A percentile compares a stretch with the other conserved stretches of the same genome.
Conservation (phyloP, 2,888 invertebrate genomes). For the Ectobius pallidus region DNA sequence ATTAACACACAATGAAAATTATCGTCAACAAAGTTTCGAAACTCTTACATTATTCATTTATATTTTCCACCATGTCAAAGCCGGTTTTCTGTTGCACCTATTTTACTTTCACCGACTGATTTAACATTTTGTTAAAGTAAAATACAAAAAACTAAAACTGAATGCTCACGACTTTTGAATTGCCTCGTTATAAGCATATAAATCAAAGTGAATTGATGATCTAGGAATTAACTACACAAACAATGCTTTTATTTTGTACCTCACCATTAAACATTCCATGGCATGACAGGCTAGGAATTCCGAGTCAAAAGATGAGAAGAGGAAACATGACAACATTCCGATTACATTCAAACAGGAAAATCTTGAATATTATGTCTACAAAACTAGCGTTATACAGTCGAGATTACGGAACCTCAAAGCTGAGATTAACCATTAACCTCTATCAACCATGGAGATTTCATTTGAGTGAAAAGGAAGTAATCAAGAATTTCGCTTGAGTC, state of each 20-base stretch:
- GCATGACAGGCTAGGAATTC: neutral
- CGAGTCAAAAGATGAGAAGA: neutral
- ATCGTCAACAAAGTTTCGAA: neutral
- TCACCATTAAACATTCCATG: neutral
- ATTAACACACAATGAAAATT: neutral
- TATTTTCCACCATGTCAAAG: neutral
- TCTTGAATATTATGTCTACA: neutral
- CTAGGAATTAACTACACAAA: slow-evolving; percentile 18
- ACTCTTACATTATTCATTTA: neutral
- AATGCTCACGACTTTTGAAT: slow-evolving; percentile 13
- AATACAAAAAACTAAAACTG: neutral
- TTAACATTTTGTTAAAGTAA: slow-evolving; percentile 21
- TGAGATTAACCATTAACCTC: neutral
- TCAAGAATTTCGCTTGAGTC: too few relatives aligned
- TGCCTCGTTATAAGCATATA: slow-evolving; percentile 11
- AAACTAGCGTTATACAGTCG: neutral
- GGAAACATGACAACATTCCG: neutral
- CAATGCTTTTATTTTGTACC: slow-evolving; percentile 1
- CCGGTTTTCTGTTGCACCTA: slow-evolving; percentile 11
- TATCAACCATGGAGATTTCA: neutral
- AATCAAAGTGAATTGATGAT: slow-evolving; percentile 28
- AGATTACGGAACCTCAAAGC: neutral
- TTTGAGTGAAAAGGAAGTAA: too few relatives aligned
- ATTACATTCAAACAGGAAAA: neutral
- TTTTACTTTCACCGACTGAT: slow-evolving; percentile 21